Conservation (phyloP, 2,113 vertebrate species). For the Myotis lucifugus region DNA sequence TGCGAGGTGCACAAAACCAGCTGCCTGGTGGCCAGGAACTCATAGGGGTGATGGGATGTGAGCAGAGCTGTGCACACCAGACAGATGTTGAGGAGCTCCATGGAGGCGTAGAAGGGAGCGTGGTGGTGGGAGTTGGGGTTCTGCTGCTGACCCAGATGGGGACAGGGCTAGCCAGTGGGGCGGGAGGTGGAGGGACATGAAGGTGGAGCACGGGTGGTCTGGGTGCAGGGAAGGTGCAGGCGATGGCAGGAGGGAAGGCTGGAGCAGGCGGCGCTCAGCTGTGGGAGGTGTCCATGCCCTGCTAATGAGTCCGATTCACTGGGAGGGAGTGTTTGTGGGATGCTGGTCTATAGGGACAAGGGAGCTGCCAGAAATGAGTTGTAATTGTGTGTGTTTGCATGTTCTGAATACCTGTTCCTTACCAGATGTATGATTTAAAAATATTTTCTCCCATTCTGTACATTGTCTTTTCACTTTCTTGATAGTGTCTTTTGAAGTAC, state of each 20-base stretch:
- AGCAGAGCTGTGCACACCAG: background rate
- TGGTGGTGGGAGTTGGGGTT: background rate
- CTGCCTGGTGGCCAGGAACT: background rate
- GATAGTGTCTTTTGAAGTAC: background rate
- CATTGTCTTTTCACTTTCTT: background rate
- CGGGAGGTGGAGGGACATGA: accelerated
- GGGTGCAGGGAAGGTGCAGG: accelerated
- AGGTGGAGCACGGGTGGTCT: accelerated
- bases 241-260: no score
- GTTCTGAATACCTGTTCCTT: background rate
- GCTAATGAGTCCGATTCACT: accelerated
- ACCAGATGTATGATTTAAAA: background rate
- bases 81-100: background rate
- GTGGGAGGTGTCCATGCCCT: accelerated
- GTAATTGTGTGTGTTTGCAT: background rate
- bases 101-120: accelerated
- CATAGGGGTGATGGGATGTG: accelerated
- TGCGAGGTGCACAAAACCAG: accelerated
- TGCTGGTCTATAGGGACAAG: background rate
- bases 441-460: background rate
- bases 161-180: no score
- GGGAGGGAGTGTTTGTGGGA: background rate
- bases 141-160: no score
- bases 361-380: background rate
- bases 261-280: accelerated